These are phyloP conservation scores for Phalloptychus januarius DNA, from an alignment of 2,797 vertebrate species.

Conservation along the genomic window DNA sequence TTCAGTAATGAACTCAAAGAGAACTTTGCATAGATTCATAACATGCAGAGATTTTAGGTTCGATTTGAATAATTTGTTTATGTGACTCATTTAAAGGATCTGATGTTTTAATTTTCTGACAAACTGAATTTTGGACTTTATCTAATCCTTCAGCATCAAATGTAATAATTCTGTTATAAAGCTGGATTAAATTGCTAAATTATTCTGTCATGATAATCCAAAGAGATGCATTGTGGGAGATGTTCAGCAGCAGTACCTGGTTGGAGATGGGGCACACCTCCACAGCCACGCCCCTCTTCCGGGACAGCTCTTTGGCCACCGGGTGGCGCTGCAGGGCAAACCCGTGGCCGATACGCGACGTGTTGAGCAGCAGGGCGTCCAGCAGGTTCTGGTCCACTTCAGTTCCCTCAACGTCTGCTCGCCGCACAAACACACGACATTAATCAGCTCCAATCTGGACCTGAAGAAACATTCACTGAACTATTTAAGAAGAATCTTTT, in stretches of 20 bases:
- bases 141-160: background rate
- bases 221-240: background rate
- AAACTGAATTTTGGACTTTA: background rate
- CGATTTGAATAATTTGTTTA: background rate
- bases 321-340: conserved; percentile 88
- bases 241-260: conserved; percentile 77
- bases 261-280: conserved; percentile 95
- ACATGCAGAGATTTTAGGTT: background rate
- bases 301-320: conserved; percentile 78
- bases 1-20: too few species aligned
- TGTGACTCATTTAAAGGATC: background rate
- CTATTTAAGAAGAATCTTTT: background rate
- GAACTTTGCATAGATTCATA: too few species aligned
- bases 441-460: background rate
- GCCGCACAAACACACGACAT: background rate
- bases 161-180: background rate
- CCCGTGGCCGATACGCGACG: conserved; percentile 91
- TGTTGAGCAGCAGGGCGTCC: conserved; percentile 90
- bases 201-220: background rate
- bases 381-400: conserved; percentile 84
- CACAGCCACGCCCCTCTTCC: conserved; percentile 83
- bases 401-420: conserved; percentile 66
- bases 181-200: background rate
- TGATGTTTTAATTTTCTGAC: background rate
- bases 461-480: background rate